Evolutionary conservation across 64 coral and sea anemone genomes (phyloP).

Genomic region (Montipora efflorescens): DNA sequence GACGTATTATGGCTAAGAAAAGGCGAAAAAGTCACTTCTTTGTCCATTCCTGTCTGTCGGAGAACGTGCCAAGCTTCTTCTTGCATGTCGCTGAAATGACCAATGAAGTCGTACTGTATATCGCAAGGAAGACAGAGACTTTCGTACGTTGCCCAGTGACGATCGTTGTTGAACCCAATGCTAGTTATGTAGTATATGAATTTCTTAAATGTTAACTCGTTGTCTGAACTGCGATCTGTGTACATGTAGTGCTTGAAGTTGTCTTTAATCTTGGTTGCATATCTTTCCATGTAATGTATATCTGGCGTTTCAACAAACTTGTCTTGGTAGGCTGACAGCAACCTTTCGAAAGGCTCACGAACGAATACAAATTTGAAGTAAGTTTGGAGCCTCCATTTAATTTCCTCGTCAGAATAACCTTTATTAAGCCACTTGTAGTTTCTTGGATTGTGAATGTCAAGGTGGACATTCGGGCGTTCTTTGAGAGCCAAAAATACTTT

Average conservation of each 20-base stretch:
- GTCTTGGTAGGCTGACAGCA: not conserved
- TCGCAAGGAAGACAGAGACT: too few relatives aligned
- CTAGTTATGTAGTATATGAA: too few relatives aligned
- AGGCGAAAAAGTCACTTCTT: too few relatives aligned
- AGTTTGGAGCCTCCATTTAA: not conserved
- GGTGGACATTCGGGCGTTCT: not conserved
- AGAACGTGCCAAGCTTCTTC: too few relatives aligned
- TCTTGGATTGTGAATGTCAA: not conserved
- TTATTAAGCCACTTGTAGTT: not conserved
- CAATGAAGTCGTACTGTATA: too few relatives aligned
- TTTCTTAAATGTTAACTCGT: not conserved
- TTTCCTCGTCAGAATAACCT: too few relatives aligned
- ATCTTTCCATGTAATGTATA: too few relatives aligned
- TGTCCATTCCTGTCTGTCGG: too few relatives aligned
- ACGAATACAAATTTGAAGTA: constrained; percentile 33
- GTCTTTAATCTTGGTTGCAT: not conserved
- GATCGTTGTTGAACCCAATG: too few relatives aligned
- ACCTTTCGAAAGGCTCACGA: constrained; percentile 30
- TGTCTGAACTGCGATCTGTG: not conserved
- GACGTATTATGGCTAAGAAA: not conserved
- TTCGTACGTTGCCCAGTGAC: too few relatives aligned
- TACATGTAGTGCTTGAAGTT: not conserved
- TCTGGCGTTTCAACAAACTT: too few relatives aligned
- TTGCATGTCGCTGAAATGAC: too few relatives aligned
- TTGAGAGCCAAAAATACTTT: not conserved